These are phyloP conservation scores for Macaria notata DNA, from an alignment of 2,888 invertebrate species.

Conservation along the genomic window DNA sequence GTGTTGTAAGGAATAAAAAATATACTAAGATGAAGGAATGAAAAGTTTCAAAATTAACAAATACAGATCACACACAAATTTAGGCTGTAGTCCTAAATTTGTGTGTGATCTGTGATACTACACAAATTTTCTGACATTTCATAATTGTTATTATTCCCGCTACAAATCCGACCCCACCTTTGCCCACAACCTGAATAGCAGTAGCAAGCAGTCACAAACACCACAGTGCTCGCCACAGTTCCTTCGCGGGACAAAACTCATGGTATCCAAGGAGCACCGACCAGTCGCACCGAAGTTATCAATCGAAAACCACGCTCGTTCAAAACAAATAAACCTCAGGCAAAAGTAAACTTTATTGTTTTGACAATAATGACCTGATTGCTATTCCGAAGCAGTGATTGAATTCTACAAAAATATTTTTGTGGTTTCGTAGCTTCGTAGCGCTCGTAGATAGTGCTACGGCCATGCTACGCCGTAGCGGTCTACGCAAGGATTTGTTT, in stretches of 20 bases:
- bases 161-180: too few species aligned
- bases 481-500: not conserved
- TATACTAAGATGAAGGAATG: too few species aligned
- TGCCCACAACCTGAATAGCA: slow-evolving; percentile 5
- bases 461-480: slow-evolving; percentile 11
- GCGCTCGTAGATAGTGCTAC: slow-evolving; percentile 13
- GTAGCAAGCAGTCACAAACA: not conserved
- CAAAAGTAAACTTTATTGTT: slow-evolving; percentile 3
- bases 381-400: not conserved
- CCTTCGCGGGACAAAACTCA: slow-evolving; percentile 56
- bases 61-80: too few species aligned
- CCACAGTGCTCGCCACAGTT: slow-evolving; percentile 7
- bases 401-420: not conserved
- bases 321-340: not conserved
- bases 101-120: too few species aligned
- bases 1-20: too few species aligned
- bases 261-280: slow-evolving; percentile 41
- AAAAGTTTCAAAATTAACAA: too few species aligned
- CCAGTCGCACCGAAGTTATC: slow-evolving; percentile 57
- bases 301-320: slow-evolving; percentile 45
- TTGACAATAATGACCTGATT: slow-evolving; percentile 25
- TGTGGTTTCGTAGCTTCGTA: not conserved
- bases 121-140: too few species aligned
- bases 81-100: too few species aligned
- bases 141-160: too few species aligned